Base-by-base conservation (phyloP, 1,140 invertebrate genomes). In the Sitobion miscanthi region DNA sequence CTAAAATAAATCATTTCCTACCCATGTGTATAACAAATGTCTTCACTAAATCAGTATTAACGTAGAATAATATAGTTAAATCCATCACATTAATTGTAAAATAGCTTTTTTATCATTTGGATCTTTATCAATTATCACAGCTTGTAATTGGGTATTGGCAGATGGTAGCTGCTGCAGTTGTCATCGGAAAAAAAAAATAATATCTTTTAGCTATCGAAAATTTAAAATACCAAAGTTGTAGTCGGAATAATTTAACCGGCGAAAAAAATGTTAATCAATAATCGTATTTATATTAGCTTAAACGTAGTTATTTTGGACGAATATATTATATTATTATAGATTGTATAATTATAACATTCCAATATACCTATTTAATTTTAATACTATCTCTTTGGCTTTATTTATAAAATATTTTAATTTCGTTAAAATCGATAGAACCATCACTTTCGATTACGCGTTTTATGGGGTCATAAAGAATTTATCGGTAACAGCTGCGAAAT, bases 401-500 rank as follows among this genome's bases (percentile, higher is more conserved):
- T 77, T n/a, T 77, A 5, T n/a, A 77, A 77, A 77, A 77, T 14
- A 77, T n/a, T 69, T 35, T 20, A 77, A 77, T 69, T n/a, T n/a
- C 14, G 11, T 54, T 69, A 17, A 17, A 77, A 17, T 77, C 20
- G n/a, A 57, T 89, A 30, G 25, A 25, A 89, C 20, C 52, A 23
- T 89, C 9, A 14, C 8, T 42, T 54, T 2, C 23, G 52, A 87
- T 87, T 47, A 87, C 38, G 30, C 35, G 30, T 52, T 87, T 17
- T 87, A 49, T 87, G 20, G 49, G 87, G 7, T 25, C 9, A 23
- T 17, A 49, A 52, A 89, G 6, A 38, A 89, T 89, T 54, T 38
- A 54, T 54, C n/a, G 3, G 87, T 54, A 89, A 38, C 86, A 87
- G 85, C 85, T 87, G 86, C n/a, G 87, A n/a, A 89, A 89, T 42